Evolutionary conservation across 2,113 vertebrate species (phyloP).

Genomic region (Ovis canadensis): DNA sequence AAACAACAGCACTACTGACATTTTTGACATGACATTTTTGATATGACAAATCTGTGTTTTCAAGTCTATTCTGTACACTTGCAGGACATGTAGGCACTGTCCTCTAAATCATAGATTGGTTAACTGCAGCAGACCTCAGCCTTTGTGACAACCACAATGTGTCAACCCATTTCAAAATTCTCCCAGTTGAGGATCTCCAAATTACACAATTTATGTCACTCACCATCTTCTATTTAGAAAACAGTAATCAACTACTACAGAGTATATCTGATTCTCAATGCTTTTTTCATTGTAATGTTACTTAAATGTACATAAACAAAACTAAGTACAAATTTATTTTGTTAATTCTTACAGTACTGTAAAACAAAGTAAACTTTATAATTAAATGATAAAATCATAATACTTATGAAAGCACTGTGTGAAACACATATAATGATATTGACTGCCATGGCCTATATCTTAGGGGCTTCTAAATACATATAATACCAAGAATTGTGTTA

Average conservation of each 20-base stretch:
- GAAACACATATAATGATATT: background rate
- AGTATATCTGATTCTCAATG: background rate
- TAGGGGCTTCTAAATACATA: background rate
- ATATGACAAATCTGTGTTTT: background rate
- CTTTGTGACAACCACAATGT: background rate
- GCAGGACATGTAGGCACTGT: background rate
- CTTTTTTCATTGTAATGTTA: background rate
- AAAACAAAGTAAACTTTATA: background rate
- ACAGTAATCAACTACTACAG: background rate
- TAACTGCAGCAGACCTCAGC: background rate
- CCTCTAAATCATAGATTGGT: background rate
- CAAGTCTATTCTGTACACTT: background rate
- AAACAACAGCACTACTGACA: background rate
- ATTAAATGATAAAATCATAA: background rate
- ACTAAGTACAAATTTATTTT: background rate
- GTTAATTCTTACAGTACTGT: background rate
- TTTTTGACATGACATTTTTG: background rate
- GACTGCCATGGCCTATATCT: fast-evolving
- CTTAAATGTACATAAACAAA: background rate
- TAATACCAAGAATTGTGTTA: background rate
- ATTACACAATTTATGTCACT: background rate
- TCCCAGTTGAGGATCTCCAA: background rate
- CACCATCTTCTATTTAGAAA: background rate
- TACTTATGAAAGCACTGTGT: background rate
- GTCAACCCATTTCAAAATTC: background rate